A percentile compares a stretch with the other conserved stretches of the same genome.
Conservation (phyloP, 1,140 invertebrate species). For the Temnothorax curvispinosus region DNA sequence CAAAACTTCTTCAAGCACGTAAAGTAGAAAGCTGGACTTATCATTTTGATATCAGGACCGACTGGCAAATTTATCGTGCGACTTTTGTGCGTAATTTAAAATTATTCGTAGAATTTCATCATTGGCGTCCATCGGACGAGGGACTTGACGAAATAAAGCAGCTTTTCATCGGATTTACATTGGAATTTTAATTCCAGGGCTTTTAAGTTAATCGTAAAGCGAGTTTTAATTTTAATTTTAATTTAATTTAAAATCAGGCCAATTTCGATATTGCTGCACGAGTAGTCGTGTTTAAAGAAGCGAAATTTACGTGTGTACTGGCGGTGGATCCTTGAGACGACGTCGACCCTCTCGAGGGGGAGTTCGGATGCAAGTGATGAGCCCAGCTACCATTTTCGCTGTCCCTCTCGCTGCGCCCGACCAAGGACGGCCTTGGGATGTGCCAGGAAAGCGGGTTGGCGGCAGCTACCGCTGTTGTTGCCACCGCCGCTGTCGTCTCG, state of each 20-base stretch:
- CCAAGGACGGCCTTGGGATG: constrained; percentile 91
- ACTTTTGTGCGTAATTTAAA: neutral
- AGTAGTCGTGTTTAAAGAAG: neutral
- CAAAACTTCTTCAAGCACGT: neutral
- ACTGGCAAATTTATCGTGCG: neutral
- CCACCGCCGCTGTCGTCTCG: constrained; percentile 81
- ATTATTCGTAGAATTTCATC: neutral
- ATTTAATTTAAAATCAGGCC: neutral
- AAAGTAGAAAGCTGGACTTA: neutral
- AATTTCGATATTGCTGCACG: neutral
- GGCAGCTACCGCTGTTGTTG: constrained; percentile 70
- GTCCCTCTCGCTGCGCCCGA: constrained; percentile 83
- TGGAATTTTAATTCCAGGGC: neutral
- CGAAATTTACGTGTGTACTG: constrained; percentile 90
- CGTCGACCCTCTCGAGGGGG: constrained; percentile 88
- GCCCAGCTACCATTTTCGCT: constrained; percentile 83
- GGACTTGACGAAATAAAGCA: neutral
- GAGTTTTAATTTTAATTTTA: neutral
- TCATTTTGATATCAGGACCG: neutral
- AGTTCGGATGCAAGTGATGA: constrained; percentile 81
- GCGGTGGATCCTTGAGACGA: constrained; percentile 91
- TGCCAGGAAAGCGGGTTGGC: constrained; percentile 87
- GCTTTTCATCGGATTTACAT: neutral
- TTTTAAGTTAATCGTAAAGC: neutral
- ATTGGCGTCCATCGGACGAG: neutral